Base-by-base conservation (phyloP, 53 echinoderm and acorn worm species). In the Hippasteria phrygiana region DNA sequence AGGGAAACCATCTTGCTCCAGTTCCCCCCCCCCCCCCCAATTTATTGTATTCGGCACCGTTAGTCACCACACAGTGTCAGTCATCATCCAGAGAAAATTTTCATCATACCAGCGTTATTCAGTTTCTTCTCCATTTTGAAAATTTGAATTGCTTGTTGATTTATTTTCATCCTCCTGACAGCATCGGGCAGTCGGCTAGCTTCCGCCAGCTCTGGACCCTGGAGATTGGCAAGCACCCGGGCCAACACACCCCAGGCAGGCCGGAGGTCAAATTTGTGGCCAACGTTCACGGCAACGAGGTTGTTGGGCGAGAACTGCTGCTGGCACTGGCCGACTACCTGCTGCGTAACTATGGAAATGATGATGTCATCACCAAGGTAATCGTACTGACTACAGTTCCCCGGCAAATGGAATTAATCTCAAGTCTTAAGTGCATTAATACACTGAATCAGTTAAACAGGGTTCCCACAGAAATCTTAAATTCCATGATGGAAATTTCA, bases 241-340 rank as follows among this genome's bases (percentile, higher is more conserved):
- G 93, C 51, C 78, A 76, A 18, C 94, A 93, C 75, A 66, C 59
- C 8, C 88, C 94, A 12, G 93, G 94, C 35, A 88, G 77, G 63
- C 94, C 99, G 27, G 96, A 99, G 84, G 91, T 99, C 56, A 96
- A 94, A 71, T 90, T 99, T 37, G 75, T 96, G 45, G 94, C 92
- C 71, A 91, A 90, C 75, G 75, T 94, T 73, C 94, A 91, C 77
- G 96, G 99, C 45, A 94, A 99, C 78, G 99, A 99, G 65, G 83
- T 88, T 17, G 92, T 91, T 0, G 99, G 96, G 1, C 77, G 92
- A 46, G 99, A 99, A 81, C 75, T 96, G 46, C 55, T 93, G 9
- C 76, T 99, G 46, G 96, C 93, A 6, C 48, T 99, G 65, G 93
- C 93, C n/a, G 91, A 92, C 36, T 91, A 91, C 59, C 77, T 99